Base-by-base conservation (phyloP, 2,797 vertebrate genomes). In the Manis crassicaudata region DNA sequence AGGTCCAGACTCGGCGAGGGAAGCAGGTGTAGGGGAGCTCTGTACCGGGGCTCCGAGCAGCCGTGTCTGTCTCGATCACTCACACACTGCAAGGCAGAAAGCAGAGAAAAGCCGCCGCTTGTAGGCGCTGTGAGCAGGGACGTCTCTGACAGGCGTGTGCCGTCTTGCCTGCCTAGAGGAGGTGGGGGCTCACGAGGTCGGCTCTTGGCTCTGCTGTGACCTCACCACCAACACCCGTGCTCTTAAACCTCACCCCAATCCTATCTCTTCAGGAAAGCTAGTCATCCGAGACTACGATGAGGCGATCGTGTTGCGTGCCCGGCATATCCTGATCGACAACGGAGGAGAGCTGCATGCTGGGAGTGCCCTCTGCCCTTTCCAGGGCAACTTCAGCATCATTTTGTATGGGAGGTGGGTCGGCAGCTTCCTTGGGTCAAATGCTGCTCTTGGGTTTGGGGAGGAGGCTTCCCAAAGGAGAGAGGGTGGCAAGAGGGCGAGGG, bases 321-420 rank as follows among this genome's bases (percentile, higher is more conserved):
- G 99, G 96, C 99, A 99, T 67, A 99, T 99, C 94, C 99, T 99
- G 89, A 99, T 99, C 25, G 99, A 99, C 70, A 98, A 98, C 37
- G 98, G 99, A 3, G 99, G 99, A 58, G 99, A 99, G 96, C 94
- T 99, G 65, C 99, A 99, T 91, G 99, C 99, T 1, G 99, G 99
- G 92, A 99, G 99, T 58, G 97, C 99, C 70, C 99, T 98, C 88
- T 99, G 99, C 97, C 99, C 99, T 21, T 99, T 99, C 95, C 99
- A 98, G 97, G 98, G 99, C 95, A 99, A 99, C 93, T 98, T 99
- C 96, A 99, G 98, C 93, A 99, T 99, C 96, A 97, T 99, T 82
- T 97, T 99, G 16, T 99, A 99, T 37, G 99, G 99, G 98, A 99
- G 99, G 99, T 99, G 99, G 0, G 87, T 90, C 20, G 27, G 50